Percentiles rank a stretch among this genome's conserved stretches.
These are phyloP conservation scores for Crossoptilon crossoptilon DNA, from an alignment of 2,797 vertebrate species.

Conservation along the genomic window DNA sequence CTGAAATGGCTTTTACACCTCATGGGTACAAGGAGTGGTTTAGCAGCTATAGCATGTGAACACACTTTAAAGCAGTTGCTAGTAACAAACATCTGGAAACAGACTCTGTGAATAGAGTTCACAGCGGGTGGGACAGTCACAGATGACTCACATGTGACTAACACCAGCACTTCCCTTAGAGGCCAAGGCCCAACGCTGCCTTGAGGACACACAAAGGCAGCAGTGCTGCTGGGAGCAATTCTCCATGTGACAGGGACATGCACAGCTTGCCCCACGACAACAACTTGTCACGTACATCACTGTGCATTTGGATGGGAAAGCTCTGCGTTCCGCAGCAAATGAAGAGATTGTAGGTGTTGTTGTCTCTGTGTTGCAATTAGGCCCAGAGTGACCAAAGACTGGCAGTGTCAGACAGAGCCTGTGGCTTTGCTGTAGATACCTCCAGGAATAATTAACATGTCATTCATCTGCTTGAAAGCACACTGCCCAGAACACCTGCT, in stretches of 20 bases:
- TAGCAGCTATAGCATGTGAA: not conserved
- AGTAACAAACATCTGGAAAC: conserved; percentile 73
- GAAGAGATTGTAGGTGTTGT: not conserved
- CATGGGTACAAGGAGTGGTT: not conserved
- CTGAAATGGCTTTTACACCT: not conserved
- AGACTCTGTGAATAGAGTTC: conserved; percentile 42
- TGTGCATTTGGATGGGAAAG: not conserved
- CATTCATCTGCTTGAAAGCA: not conserved
- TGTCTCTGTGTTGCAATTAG: not conserved
- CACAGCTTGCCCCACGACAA: not conserved
- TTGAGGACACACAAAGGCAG: not conserved
- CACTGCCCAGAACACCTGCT: not conserved
- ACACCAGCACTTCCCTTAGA: not conserved
- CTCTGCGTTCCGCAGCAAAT: not conserved
- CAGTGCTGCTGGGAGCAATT: not conserved
- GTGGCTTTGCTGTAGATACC: not conserved
- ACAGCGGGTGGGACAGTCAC: conserved; percentile 6
- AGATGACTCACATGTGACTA: conserved; percentile 56
- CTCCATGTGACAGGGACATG: not conserved
- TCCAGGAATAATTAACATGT: conserved; percentile 4
- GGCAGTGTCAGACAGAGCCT: not conserved
- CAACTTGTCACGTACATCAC: not conserved
- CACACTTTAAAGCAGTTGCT: not conserved
- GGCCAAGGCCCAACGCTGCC: not conserved
- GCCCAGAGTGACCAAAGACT: not conserved